Percentiles rank a stretch among this genome's conserved stretches.
Evolutionary conservation across 2,888 invertebrate genomes (phyloP).

Genomic region (Choristoneura rosaceana): DNA sequence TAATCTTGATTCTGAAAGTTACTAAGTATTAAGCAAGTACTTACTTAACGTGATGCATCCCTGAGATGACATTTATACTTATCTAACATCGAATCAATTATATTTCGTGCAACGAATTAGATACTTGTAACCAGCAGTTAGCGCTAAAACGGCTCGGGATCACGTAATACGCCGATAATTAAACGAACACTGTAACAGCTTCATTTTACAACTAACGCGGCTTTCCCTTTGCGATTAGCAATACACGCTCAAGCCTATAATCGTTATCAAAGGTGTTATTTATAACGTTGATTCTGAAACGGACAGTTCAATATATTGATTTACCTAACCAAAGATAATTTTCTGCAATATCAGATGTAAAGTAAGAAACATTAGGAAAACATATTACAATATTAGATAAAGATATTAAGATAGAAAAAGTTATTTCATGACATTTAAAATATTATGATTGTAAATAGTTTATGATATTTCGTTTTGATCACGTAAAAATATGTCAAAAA

Average conservation of each 20-base stretch:
- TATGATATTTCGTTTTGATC: too few relatives aligned
- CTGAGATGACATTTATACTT: neutral
- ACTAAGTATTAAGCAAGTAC: neutral
- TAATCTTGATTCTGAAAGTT: neutral
- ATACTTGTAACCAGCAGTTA: constrained; percentile 19
- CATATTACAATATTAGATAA: too few relatives aligned
- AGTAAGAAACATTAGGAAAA: too few relatives aligned
- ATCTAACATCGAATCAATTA: constrained; percentile 8
- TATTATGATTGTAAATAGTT: too few relatives aligned
- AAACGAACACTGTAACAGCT: constrained; percentile 31
- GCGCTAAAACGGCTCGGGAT: constrained; percentile 19
- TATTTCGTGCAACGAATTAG: constrained; percentile 24
- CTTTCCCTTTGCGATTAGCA: constrained; percentile 31
- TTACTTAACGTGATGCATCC: neutral
- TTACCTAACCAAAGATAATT: too few relatives aligned
- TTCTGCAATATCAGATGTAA: too few relatives aligned
- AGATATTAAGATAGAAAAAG: too few relatives aligned
- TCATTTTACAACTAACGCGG: constrained; percentile 28
- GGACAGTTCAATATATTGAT: too few relatives aligned
- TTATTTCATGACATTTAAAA: too few relatives aligned
- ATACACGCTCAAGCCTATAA: neutral
- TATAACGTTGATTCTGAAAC: neutral
- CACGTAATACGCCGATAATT: constrained; percentile 39
- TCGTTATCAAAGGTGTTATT: neutral
- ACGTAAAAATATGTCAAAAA: too few relatives aligned